Percentiles rank a stretch among this genome's conserved stretches.
Evolutionary conservation across 1,140 invertebrate genomes (phyloP).

Genomic region (Caenorhabditis tropicalis): DNA sequence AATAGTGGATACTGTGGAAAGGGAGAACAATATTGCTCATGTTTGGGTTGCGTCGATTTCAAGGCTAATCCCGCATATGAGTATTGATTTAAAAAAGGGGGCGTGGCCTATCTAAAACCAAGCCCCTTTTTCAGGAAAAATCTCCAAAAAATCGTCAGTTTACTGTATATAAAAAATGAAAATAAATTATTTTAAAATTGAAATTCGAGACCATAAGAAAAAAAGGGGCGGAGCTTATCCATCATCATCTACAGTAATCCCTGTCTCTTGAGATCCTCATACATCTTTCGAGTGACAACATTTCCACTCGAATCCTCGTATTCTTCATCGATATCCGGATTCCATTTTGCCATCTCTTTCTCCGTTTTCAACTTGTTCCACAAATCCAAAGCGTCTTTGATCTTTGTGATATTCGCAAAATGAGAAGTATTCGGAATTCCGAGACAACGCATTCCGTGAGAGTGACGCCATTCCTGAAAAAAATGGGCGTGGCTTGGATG

Average conservation of each 20-base stretch:
- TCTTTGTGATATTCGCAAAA: conserved; percentile 98
- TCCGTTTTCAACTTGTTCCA: conserved; percentile 96
- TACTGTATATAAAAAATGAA: no score
- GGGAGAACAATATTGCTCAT: conserved; percentile 59
- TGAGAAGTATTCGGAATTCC: conserved; percentile 99
- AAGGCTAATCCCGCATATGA: conserved; percentile 56
- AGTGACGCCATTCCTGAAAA: conserved; percentile 91
- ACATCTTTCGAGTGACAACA: conserved; percentile 97
- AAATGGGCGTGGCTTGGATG: background rate
- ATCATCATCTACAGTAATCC: conserved; percentile 81
- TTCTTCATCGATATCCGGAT: conserved; percentile 90
- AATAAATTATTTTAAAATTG: no score
- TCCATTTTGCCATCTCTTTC: conserved; percentile 86
- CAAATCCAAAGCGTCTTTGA: conserved; percentile 87
- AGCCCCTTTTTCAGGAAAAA: no score
- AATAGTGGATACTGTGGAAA: conserved; percentile 54
- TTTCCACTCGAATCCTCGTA: conserved; percentile 98
- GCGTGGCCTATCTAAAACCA: no score
- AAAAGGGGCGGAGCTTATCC: no score
- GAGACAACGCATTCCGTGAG: conserved; percentile 97
- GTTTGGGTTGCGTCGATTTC: conserved; percentile 64
- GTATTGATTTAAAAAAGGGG: conserved; percentile 19
- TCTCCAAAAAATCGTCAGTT: no score
- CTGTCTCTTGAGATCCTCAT: conserved; percentile 96
- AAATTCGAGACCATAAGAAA: background rate